These are phyloP conservation scores for Drosophila acutilabella DNA, from an alignment of 2,888 invertebrate species.

Conservation along the genomic window DNA sequence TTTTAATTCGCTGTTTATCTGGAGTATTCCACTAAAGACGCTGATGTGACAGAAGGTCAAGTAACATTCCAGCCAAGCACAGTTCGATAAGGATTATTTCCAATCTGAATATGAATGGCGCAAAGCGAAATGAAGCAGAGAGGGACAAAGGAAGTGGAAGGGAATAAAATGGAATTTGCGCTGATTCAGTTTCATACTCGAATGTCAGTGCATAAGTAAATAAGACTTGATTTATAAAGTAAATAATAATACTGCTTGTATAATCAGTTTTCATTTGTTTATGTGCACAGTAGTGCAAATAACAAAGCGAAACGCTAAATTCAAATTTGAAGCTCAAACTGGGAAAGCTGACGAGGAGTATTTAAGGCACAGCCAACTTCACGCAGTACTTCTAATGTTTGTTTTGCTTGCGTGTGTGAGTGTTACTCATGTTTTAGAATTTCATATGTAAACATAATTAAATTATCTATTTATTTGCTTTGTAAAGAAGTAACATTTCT, in stretches of 20 bases:
- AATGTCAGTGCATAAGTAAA: slow-evolving; percentile 7
- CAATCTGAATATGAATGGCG: neutral
- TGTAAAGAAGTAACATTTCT: neutral
- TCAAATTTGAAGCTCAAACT: neutral
- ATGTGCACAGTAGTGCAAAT: neutral
- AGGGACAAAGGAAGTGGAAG: neutral
- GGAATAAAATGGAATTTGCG: neutral
- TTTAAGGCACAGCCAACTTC: neutral
- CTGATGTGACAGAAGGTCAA: slow-evolving; percentile 36
- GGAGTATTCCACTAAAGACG: slow-evolving; percentile 17
- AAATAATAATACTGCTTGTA: neutral
- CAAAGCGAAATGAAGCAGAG: neutral
- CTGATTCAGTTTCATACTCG: neutral
- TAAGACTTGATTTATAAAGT: neutral
- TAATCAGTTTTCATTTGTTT: neutral
- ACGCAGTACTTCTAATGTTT: neutral
- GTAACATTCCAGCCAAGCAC: slow-evolving; percentile 16
- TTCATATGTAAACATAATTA: neutral
- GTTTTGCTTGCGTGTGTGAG: neutral
- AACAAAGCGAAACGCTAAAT: neutral
- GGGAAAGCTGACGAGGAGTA: neutral
- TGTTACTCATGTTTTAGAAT: too few relatives aligned
- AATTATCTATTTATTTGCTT: neutral
- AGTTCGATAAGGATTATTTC: slow-evolving; percentile 27
- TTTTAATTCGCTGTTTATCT: slow-evolving; percentile 21